Base-by-base conservation (phyloP, 2,888 invertebrate species). In the Pilophorus perplexus region DNA sequence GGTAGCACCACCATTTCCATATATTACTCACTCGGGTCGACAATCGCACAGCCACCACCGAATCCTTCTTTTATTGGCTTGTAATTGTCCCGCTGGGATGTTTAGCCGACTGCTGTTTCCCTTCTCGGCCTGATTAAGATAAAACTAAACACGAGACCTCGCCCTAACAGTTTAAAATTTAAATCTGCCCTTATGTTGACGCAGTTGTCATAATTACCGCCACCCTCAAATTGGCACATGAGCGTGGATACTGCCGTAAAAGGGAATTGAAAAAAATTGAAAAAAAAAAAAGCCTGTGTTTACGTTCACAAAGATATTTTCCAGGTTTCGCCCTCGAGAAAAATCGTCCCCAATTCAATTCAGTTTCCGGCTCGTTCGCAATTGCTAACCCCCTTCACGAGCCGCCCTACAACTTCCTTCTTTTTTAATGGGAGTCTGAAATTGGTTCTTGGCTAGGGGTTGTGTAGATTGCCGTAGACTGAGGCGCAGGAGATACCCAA, bases 31-130 rank as follows among this genome's bases (percentile, higher is more conserved):
- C 52, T 52, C 28, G 23, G 27, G n/a, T n/a, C n/a, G n/a, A 8
- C 33, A 33, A 6, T 33, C 33, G 33, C n/a, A 33, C 52, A 18
- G 23, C 18, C 18, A 28, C 52, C 25, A 52, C 52, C 52, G 28
- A 52, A 55, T 18, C 42, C 42, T 23, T 59, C 28, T 23, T 42
- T 59, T 42, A 40, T 40, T 59, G 40, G 23, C 59, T 42, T 25
- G 59, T 59, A 59, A 59, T 59, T 59, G 59, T 37, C 22, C 55
- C 18, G 33, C 55, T 22, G 33, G 55, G 37, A 46, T 46, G 55
- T 55, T 55, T 55, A 38, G 22, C 4, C 5, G 38, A 55, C 55
- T 22, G 38, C 37, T 38, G 38, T 22, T 55, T 38, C 22, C 20
- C 33, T 37, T 20, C n/a, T n/a, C n/a, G n/a, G n/a, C n/a, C n/a